phyloP scores from a whole-genome alignment of 2,888 invertebrate species.

The Mactromeris polynyma region DNA sequence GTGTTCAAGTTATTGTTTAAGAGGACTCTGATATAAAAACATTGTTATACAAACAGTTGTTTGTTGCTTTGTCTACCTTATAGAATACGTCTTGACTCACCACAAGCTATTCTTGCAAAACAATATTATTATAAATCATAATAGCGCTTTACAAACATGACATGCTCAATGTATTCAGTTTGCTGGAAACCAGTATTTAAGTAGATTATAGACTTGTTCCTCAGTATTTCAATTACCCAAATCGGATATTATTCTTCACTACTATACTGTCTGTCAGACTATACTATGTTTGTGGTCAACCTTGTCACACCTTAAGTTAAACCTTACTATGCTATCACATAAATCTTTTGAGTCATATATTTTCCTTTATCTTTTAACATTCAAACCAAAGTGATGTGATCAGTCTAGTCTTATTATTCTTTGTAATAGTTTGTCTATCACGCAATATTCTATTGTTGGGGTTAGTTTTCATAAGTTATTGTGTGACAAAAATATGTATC shows the following conservation, averaged over 20 bases:
- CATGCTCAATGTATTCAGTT: not conserved
- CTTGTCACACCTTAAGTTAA: not conserved
- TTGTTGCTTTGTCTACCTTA: not conserved
- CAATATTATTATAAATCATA: too few relatives aligned
- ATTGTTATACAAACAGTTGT: not conserved
- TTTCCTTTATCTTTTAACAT: not conserved
- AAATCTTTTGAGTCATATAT: constrained; percentile 20
- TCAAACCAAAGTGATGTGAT: not conserved
- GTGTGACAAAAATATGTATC: not conserved
- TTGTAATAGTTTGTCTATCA: not conserved
- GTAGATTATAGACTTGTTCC: not conserved
- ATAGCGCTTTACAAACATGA: not conserved
- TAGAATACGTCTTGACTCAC: not conserved
- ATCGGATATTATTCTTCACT: not conserved
- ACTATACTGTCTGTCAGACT: not conserved
- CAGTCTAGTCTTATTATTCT: not conserved
- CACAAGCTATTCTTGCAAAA: not conserved
- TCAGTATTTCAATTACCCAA: not conserved
- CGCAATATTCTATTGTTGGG: not conserved
- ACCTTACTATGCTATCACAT: not conserved
- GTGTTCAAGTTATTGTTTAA: not conserved
- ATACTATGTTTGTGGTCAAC: constrained; percentile 7
- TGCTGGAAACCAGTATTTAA: not conserved
- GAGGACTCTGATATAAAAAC: not conserved
- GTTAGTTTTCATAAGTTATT: not conserved